A percentile compares a stretch with the other conserved stretches of the same genome.
phyloP scores from a whole-genome alignment of 1,140 invertebrate genomes.

The Dolichoris vasculosae region DNA sequence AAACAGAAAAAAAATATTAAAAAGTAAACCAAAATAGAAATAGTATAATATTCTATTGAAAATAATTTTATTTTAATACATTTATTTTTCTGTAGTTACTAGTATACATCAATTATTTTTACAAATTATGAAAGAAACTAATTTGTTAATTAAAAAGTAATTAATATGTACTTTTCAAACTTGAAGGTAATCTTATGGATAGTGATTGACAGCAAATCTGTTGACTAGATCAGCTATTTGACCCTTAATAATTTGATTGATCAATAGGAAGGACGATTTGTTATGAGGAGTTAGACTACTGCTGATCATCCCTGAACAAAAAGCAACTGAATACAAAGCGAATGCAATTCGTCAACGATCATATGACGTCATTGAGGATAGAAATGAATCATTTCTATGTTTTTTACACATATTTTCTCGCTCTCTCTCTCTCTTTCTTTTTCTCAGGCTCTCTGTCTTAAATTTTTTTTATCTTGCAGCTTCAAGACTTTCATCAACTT shows the following conservation, averaged over 20 bases:
- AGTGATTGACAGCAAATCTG: not conserved
- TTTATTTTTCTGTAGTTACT: no score
- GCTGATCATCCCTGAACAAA: no score
- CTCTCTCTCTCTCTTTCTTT: conserved; percentile 6
- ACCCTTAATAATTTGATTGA: not conserved
- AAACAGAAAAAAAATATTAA: no score
- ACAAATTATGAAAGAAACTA: not conserved
- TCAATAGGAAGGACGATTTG: not conserved
- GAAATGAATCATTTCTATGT: not conserved
- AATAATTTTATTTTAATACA: no score
- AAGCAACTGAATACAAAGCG: not conserved
- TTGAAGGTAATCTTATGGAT: not conserved
- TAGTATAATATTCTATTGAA: no score
- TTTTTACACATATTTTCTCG: not conserved
- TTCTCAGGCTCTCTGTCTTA: not conserved
- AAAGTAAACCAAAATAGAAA: no score
- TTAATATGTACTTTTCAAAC: no score
- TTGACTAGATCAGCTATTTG: not conserved
- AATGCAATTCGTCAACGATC: not conserved
- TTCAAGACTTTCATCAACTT: no score
- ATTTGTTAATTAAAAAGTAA: not conserved
- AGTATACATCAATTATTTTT: no score
- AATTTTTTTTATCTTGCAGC: no score
- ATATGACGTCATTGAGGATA: not conserved
- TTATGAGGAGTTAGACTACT: not conserved